A percentile compares a stretch with the other conserved stretches of the same genome.
Evolutionary conservation across 1,140 invertebrate species (phyloP).

Genomic region (Achroia grisella): DNA sequence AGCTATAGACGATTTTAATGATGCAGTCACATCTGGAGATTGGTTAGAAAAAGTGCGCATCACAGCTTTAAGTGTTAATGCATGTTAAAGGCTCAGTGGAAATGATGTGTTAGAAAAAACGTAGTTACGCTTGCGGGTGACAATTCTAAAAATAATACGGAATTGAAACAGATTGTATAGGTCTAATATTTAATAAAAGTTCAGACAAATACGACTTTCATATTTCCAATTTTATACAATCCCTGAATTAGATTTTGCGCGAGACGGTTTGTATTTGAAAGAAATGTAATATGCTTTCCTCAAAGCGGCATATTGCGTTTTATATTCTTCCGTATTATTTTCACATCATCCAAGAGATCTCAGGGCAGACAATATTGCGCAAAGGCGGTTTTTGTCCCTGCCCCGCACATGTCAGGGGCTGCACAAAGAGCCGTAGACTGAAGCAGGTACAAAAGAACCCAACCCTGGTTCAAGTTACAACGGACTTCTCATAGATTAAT

Average conservation of each 20-base stretch:
- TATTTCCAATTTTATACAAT: slow-evolving; percentile 21
- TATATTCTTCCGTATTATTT: slow-evolving; percentile 55
- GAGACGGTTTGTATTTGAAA: slow-evolving; percentile 20
- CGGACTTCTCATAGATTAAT: slow-evolving; percentile 56
- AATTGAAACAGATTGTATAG: slow-evolving; percentile 24
- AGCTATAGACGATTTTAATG: slow-evolving; percentile 68
- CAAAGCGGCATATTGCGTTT: slow-evolving; percentile 33
- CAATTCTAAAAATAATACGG: slow-evolving; percentile 60
- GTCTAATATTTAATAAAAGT: slow-evolving; percentile 23
- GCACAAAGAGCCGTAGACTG: slow-evolving; percentile 46
- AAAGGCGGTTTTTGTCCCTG: slow-evolving; percentile 56
- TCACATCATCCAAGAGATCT: slow-evolving; percentile 52
- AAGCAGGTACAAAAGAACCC: slow-evolving; percentile 64
- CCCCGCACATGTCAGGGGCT: slow-evolving; percentile 61
- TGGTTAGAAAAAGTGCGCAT: slow-evolving; percentile 57
- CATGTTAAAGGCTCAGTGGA: slow-evolving; percentile 65
- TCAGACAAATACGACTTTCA: not conserved
- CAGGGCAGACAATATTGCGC: slow-evolving; percentile 56
- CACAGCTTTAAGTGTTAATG: slow-evolving; percentile 65
- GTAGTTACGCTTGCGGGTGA: slow-evolving; percentile 54
- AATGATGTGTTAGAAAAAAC: slow-evolving; percentile 65
- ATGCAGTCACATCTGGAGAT: slow-evolving; percentile 63
- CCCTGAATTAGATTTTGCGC: slow-evolving; percentile 33
- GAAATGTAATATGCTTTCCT: slow-evolving; percentile 17
- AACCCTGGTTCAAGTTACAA: slow-evolving; percentile 61